These are phyloP conservation scores for Vidua macroura DNA, from an alignment of 2,113 vertebrate species.

Conservation along the genomic window DNA sequence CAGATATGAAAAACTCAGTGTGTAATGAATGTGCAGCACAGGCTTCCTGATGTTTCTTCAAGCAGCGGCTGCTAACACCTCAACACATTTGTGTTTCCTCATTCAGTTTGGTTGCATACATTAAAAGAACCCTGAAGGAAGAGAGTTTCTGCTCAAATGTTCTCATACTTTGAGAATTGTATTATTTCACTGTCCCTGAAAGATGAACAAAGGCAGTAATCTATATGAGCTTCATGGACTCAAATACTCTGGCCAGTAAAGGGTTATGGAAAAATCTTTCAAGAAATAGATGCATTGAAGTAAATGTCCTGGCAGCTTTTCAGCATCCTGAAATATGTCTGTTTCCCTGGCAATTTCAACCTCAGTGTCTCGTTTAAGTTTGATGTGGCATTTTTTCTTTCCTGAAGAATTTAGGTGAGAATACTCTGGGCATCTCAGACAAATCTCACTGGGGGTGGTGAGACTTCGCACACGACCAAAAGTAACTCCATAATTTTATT, in stretches of 20 bases:
- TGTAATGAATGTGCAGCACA: neutral
- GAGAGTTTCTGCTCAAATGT: fast-evolving
- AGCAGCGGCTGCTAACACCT: neutral
- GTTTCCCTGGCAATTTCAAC: conserved; percentile 14
- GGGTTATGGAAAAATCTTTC: neutral
- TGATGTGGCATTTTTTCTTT: neutral
- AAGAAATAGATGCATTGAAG: neutral
- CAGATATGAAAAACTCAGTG: fast-evolving
- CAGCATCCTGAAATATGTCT: neutral
- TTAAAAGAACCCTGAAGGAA: neutral
- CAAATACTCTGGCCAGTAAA: neutral
- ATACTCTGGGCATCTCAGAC: neutral
- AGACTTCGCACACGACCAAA: neutral
- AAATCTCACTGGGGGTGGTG: neutral
- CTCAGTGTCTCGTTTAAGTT: neutral
- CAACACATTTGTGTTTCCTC: neutral
- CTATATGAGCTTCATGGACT: neutral
- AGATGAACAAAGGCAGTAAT: neutral
- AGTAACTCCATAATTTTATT: neutral
- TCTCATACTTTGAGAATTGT: neutral
- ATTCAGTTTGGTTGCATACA: neutral
- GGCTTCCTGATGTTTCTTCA: neutral
- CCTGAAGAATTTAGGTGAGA: neutral
- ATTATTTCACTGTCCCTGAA: neutral
- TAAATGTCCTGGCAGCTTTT: conserved; percentile 14